Evolutionary conservation across 2,888 invertebrate species (phyloP), one percentile per base, ranked within the genome.

Genomic region (Euproctis similis): DNA sequence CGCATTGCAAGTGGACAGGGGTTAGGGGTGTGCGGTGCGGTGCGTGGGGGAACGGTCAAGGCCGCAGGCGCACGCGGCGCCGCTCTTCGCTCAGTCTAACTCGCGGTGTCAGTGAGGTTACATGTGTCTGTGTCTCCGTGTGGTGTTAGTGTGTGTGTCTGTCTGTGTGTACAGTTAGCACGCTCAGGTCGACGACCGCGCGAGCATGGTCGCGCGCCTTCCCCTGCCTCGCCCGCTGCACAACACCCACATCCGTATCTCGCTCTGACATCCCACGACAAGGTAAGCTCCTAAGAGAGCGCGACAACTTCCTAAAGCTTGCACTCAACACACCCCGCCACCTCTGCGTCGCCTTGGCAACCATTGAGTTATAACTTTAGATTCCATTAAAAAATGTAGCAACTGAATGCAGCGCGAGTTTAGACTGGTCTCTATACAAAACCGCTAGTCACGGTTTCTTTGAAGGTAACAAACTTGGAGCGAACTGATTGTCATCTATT

Each of bases 141-240:
- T 17, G 40, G 60, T 58, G 59, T 42, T 39, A 55, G 63, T 59
- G 62, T 51, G 54, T 53, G 59, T 57, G 57, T n/a, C n/a, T n/a
- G n/a, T n/a, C n/a, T 53, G 16, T 16, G 20, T 57, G 53, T 56
- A 66, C 71, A 69, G 75, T 74, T 65, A 64, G 36, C 46, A 42
- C 39, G 55, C 46, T 36, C 58, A 57, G 78, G 76, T 76, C 77
- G 72, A 54, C 74, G 76, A 78, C 78, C 78, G 76, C 68, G 64
- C 71, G 70, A 70, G 62, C 63, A 76, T 78, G 76, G 69, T 59
- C 65, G 59, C 65, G 60, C 67, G 65, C 60, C 56, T 52, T 53
- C 54, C 53, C 30, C 50, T n/a, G n/a, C 18, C 21, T 21, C 54
- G 55, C 51, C 55, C 56, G 53, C 55, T 54, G 43, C 56, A n/a